Evolutionary conservation across 2,888 invertebrate species (phyloP), one percentile per base, ranked within the genome.

Genomic region (Lepidocyrtoides sp.): DNA sequence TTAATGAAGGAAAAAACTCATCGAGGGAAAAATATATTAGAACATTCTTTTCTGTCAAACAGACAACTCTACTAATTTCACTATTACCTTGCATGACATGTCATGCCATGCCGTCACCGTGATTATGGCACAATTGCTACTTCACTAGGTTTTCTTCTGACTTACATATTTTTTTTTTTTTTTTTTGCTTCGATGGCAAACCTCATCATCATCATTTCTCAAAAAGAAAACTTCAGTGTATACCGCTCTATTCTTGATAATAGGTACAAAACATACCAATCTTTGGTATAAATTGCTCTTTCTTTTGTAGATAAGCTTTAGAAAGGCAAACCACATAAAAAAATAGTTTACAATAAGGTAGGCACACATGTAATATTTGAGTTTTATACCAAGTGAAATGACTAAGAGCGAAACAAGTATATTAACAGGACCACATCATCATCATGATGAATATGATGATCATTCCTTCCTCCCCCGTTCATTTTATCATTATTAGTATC

Each of bases 41-140:
- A 57, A 26, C 26, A 57, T 26, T 63, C 14, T 29, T 63, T 63
- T 63, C 14, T 63, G 29, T 26, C 63, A 29, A n/a, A 36, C 3
- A 36, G 36, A 36, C 2, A 36, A 36, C 36, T 2, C 36, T 57
- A 57, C 57, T 20, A 57, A 57, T 57, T 23, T 57, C 20, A 29
- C 12, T 63, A 3, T 63, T 63, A 10, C 57, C 54, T n/a, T 14
- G 63, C 14, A 29, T 63, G n/a, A 36, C 36, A 36, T 36, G 36
- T 2, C 36, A 36, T 7, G 36, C n/a, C 12, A 48, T 48, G 12
- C 48, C 48, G n/a, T 48, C 48, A 48, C 12, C 8, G 23, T 29
- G 29, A 63, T 63, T 63, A 29, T n/a, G 29, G 29, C 23, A 63
- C 29, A 63, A 63, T 57, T 57, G 20, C 57, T 57, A 57, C 57